Percentiles rank a stretch among this genome's conserved stretches.
phyloP scores from a whole-genome alignment of 2,113 vertebrate genomes.

The Chascanopsetta lugubris region DNA sequence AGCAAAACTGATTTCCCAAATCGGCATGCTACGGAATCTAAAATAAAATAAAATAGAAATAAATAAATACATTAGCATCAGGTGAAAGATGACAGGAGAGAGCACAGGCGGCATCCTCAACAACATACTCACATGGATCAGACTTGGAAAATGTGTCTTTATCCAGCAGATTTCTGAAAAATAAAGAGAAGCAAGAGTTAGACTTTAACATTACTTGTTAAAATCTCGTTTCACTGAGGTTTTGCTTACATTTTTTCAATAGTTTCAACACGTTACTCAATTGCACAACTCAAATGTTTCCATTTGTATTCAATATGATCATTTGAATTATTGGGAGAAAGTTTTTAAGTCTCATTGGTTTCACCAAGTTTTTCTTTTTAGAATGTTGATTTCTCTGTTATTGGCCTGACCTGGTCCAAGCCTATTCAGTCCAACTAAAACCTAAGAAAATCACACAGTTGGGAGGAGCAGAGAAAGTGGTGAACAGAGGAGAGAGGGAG shows the following conservation, averaged over 20 bases:
- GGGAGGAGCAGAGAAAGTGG: too few relatives aligned
- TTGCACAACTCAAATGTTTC: too few relatives aligned
- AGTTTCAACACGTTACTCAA: too few relatives aligned
- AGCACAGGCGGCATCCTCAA: neutral
- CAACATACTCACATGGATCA: slow-evolving; percentile 88
- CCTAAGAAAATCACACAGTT: too few relatives aligned
- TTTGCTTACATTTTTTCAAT: too few relatives aligned
- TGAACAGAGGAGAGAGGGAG: too few relatives aligned
- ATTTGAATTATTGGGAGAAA: too few relatives aligned
- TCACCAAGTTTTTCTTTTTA: too few relatives aligned
- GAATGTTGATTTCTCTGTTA: too few relatives aligned
- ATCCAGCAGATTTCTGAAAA: slow-evolving; percentile 89
- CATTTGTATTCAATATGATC: neutral
- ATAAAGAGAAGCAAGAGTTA: slow-evolving; percentile 35
- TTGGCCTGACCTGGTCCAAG: too few relatives aligned
- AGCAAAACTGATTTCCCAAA: slow-evolving; percentile 39
- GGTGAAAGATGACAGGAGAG: neutral
- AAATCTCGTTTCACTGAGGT: neutral
- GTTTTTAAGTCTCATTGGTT: too few relatives aligned
- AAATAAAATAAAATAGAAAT: neutral
- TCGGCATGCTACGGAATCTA: slow-evolving; percentile 10
- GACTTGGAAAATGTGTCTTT: slow-evolving; percentile 98
- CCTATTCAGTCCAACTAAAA: too few relatives aligned
- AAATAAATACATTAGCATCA: neutral
- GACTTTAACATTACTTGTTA: neutral